A percentile compares a stretch with the other conserved stretches of the same genome.
phyloP scores from a whole-genome alignment of 1,140 invertebrate genomes.

The Apis dorsata region DNA sequence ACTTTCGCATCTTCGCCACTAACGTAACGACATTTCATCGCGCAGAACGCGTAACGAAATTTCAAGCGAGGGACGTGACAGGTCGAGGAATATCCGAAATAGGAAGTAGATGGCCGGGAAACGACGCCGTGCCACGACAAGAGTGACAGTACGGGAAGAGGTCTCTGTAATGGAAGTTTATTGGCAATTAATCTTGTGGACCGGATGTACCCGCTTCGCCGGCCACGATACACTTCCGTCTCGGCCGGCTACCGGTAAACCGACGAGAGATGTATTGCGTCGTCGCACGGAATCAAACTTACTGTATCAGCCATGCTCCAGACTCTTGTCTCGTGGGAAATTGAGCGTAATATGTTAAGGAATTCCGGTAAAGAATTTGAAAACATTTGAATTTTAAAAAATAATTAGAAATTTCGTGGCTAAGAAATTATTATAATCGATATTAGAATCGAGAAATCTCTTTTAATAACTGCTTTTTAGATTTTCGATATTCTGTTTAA shows the following conservation, averaged over 20 bases:
- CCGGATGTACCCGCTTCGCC: conserved; percentile 67
- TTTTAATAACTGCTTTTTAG: too few relatives aligned
- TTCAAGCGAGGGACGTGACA: conserved; percentile 9
- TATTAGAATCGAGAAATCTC: too few relatives aligned
- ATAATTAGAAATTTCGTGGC: too few relatives aligned
- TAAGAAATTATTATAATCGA: too few relatives aligned
- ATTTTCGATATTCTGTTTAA: too few relatives aligned
- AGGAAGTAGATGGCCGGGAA: conserved; percentile 41
- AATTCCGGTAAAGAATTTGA: too few relatives aligned
- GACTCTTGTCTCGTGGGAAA: background rate
- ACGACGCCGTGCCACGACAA: conserved; percentile 52
- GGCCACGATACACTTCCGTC: conserved; percentile 68
- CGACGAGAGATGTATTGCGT: conserved; percentile 65
- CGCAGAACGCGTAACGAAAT: conserved; percentile 31
- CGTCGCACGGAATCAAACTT: conserved; percentile 62
- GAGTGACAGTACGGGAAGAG: conserved; percentile 62
- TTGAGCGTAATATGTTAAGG: too few relatives aligned
- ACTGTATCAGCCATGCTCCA: conserved; percentile 9
- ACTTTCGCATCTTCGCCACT: too few relatives aligned
- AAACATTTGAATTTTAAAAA: too few relatives aligned
- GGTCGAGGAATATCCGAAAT: background rate
- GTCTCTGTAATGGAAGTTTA: conserved; percentile 65
- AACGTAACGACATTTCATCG: conserved; percentile 12
- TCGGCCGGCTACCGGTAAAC: conserved; percentile 60
- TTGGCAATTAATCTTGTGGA: conserved; percentile 69